Conservation (phyloP, 1,140 invertebrate species). For the Magallana gigas region DNA sequence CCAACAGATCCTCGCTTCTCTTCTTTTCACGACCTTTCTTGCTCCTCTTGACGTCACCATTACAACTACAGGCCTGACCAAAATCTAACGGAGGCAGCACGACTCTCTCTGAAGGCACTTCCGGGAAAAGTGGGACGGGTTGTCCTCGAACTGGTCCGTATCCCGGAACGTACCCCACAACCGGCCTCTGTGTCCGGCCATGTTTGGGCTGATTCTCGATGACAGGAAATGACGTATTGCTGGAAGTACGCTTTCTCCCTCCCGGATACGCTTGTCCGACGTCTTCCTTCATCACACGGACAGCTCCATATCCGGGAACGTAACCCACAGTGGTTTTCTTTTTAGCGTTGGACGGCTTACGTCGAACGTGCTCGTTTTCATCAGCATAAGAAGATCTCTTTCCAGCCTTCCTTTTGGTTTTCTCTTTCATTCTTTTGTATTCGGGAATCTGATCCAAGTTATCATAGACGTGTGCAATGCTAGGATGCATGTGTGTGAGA, state of each 20-base stretch:
- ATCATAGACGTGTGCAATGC: not conserved
- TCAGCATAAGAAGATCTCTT: not conserved
- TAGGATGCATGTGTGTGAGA: not conserved
- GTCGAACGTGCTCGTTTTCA: not conserved
- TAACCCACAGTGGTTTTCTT: not conserved
- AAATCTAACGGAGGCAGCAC: not conserved
- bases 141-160: not conserved
- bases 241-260: too few species aligned
- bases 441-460: not conserved
- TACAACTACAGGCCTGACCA: not conserved
- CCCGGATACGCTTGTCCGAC: not conserved
- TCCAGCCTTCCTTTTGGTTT: not conserved
- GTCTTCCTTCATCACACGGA: not conserved
- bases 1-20: not conserved
- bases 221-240: too few species aligned
- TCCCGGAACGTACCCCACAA: not conserved
- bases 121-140: not conserved
- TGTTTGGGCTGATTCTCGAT: not conserved
- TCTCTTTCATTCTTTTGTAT: too few species aligned
- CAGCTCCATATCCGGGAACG: not conserved
- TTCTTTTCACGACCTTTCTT: not conserved
- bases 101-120: not conserved
- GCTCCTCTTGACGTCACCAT: not conserved
- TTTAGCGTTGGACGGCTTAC: not conserved
- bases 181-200: not conserved